These are phyloP conservation scores for Eutolmus rufibarbis DNA, from an alignment of 2,888 invertebrate genomes.

Conservation along the genomic window DNA sequence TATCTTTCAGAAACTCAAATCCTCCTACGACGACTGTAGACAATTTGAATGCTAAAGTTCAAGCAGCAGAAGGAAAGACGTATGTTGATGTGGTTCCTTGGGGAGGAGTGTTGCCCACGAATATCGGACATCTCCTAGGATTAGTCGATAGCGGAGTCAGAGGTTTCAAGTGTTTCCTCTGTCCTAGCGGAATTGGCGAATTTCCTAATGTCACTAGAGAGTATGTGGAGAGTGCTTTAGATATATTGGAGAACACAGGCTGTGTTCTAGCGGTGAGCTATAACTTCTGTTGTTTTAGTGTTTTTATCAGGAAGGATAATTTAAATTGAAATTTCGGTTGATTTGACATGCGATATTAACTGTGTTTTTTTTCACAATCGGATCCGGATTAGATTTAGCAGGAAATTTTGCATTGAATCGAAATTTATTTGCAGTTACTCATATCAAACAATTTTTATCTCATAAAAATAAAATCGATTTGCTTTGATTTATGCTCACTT, in stretches of 20 bases:
- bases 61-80: conserved; percentile 64
- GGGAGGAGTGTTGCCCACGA: conserved; percentile 74
- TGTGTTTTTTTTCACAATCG: too few species aligned
- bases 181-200: conserved; percentile 72
- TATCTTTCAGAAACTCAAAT: conserved; percentile 67
- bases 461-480: too few species aligned
- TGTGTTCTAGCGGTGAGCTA: conserved; percentile 69
- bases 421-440: too few species aligned
- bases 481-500: too few species aligned
- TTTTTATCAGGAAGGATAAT: not conserved
- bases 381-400: too few species aligned
- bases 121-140: conserved; percentile 66
- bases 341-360: too few species aligned
- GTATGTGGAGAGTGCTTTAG: conserved; percentile 67
- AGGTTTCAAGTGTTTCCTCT: conserved; percentile 75
- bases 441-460: too few species aligned
- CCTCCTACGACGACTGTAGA: conserved; percentile 71
- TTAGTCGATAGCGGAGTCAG: conserved; percentile 70
- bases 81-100: conserved; percentile 74
- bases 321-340: too few species aligned
- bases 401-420: too few species aligned
- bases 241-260: conserved; percentile 66
- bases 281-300: too few species aligned
- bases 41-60: conserved; percentile 68
- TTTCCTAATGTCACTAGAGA: conserved; percentile 68